A percentile compares a stretch with the other conserved stretches of the same genome.
Evolutionary conservation across 2,797 vertebrate genomes (phyloP).

Genomic region (Rhinogobio ventralis): DNA sequence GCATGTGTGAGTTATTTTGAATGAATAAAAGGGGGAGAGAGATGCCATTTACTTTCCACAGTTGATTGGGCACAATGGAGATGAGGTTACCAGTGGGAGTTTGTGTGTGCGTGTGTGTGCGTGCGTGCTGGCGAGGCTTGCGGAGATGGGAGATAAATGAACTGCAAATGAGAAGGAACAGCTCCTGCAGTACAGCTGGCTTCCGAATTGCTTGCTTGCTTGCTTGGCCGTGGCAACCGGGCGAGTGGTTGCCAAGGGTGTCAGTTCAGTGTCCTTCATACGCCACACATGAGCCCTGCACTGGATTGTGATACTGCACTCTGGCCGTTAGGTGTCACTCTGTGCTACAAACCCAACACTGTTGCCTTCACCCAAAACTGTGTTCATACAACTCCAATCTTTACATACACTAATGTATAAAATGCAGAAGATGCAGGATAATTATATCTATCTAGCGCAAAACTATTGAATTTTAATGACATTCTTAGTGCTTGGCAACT

Average conservation of each 20-base stretch:
- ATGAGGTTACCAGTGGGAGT: slow-evolving; percentile 63
- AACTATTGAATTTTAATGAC: slow-evolving; percentile 29
- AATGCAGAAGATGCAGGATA: slow-evolving; percentile 35
- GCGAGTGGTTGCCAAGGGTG: slow-evolving; percentile 66
- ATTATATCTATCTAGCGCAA: slow-evolving; percentile 22
- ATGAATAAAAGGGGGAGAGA: slow-evolving; percentile 66
- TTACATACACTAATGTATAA: slow-evolving; percentile 19
- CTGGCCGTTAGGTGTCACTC: slow-evolving; percentile 62
- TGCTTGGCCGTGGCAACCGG: slow-evolving; percentile 72
- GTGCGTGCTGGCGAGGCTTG: slow-evolving; percentile 55
- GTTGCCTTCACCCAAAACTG: not conserved
- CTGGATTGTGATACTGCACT: slow-evolving; percentile 26
- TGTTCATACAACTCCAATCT: not conserved
- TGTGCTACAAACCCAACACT: slow-evolving; percentile 29
- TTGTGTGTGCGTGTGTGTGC: slow-evolving; percentile 52
- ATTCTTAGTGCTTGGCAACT: slow-evolving; percentile 22
- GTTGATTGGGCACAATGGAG: slow-evolving; percentile 75
- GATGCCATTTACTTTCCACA: slow-evolving; percentile 76
- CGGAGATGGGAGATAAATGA: slow-evolving; percentile 73
- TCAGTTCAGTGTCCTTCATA: slow-evolving; percentile 61
- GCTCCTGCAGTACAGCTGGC: slow-evolving; percentile 78
- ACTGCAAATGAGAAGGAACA: slow-evolving; percentile 79
- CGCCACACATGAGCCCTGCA: slow-evolving; percentile 44
- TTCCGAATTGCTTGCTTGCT: slow-evolving; percentile 69
- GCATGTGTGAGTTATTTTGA: slow-evolving; percentile 58